phyloP scores from a whole-genome alignment of 2,113 vertebrate species.

The Dicentrarchus labrax region DNA sequence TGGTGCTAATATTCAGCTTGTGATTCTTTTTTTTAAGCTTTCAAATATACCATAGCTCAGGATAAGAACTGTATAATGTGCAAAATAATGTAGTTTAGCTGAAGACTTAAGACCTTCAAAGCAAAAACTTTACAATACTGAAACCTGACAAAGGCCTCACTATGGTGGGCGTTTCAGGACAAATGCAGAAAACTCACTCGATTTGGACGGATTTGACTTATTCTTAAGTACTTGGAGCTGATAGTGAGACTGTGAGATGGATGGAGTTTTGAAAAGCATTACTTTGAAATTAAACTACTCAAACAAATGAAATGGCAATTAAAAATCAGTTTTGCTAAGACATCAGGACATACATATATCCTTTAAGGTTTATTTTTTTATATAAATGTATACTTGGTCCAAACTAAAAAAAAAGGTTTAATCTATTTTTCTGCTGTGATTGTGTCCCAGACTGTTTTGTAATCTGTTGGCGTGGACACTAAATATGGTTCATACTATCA shows the following conservation, averaged over 20 bases:
- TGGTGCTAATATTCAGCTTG: neutral
- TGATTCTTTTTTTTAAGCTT: neutral
- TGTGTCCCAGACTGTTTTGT: no score
- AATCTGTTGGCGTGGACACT: no score
- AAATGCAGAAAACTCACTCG: neutral
- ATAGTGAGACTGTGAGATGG: neutral
- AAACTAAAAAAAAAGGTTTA: no score
- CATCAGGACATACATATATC: neutral
- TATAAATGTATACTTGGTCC: no score
- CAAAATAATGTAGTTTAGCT: neutral
- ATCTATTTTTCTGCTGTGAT: no score
- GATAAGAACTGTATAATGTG: neutral
- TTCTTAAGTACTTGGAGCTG: neutral
- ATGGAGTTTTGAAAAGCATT: neutral
- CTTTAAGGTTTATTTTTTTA: no score
- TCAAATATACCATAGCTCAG: neutral
- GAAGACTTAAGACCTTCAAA: neutral
- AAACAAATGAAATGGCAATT: no score
- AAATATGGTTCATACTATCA: no score
- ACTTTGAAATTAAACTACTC: neutral
- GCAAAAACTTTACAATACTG: neutral
- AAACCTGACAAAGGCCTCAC: neutral
- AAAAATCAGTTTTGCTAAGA: neutral
- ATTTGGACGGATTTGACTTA: neutral
- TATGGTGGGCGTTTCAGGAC: neutral